Conservation (phyloP, 2,113 vertebrate genomes). For the Channa maculata region DNA sequence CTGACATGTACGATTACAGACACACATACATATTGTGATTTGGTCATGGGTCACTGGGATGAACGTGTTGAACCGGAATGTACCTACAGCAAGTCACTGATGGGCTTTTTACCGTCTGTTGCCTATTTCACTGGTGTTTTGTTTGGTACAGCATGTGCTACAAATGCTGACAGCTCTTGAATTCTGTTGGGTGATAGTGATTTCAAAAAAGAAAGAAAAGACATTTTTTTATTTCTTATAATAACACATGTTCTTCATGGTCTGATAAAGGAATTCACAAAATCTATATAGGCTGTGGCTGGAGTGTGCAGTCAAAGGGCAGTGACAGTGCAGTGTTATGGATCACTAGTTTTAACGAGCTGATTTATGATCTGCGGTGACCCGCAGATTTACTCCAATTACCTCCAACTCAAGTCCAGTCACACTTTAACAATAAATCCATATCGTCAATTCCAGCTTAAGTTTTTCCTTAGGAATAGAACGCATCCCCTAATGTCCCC, state of each 20-base stretch:
- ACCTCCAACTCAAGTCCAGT: constrained; percentile 42
- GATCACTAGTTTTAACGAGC: constrained; percentile 56
- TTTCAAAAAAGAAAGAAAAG: too few species aligned
- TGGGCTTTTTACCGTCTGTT: background rate
- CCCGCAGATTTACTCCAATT: constrained; percentile 57
- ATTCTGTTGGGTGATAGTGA: too few species aligned
- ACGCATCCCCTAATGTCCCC: too few species aligned
- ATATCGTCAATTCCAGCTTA: background rate
- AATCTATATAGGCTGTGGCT: too few species aligned
- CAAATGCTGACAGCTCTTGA: background rate
- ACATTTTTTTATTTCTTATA: too few species aligned
- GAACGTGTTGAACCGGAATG: background rate
- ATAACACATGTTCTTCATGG: too few species aligned
- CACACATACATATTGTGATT: background rate
- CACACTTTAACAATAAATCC: constrained; percentile 53
- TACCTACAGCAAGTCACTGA: background rate
- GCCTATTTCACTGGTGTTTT: background rate
- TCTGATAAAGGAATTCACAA: too few species aligned
- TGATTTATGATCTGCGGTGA: constrained; percentile 53
- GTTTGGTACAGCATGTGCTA: background rate
- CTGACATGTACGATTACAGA: background rate
- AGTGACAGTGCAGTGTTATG: constrained; percentile 38
- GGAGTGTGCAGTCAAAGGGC: too few species aligned
- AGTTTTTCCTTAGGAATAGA: too few species aligned
- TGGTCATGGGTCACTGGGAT: background rate